phyloP scores from a whole-genome alignment of 2,888 invertebrate species.

The Nebria salina region DNA sequence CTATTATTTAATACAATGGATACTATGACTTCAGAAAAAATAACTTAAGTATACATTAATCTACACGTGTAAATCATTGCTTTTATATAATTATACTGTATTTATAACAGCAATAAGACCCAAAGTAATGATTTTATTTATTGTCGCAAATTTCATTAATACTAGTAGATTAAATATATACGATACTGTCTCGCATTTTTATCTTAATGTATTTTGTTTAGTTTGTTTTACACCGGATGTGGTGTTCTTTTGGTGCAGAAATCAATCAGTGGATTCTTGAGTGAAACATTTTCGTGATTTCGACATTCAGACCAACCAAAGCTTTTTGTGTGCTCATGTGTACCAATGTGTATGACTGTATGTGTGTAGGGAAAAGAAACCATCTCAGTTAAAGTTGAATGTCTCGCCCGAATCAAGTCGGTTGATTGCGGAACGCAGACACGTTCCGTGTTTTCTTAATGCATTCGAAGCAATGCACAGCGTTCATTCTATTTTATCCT shows the following conservation, averaged over 20 bases:
- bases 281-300: slow-evolving; percentile 17
- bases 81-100: too few species aligned
- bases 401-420: slow-evolving; percentile 16
- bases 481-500: slow-evolving; percentile 24
- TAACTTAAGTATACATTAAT: too few species aligned
- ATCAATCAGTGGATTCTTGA: slow-evolving; percentile 12
- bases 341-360: not conserved
- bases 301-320: not conserved
- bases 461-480: slow-evolving; percentile 27
- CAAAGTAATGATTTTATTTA: too few species aligned
- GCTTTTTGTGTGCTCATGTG: not conserved
- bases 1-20: too few species aligned
- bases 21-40: too few species aligned
- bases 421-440: slow-evolving; percentile 29
- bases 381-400: slow-evolving; percentile 13
- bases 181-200: not conserved
- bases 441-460: slow-evolving; percentile 28
- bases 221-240: slow-evolving; percentile 24
- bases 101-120: too few species aligned
- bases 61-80: too few species aligned
- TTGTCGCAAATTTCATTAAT: too few species aligned
- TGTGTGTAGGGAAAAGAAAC: not conserved
- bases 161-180: too few species aligned
- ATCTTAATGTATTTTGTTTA: not conserved
- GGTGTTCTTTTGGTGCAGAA: slow-evolving; percentile 26